Evolutionary conservation across 2,888 invertebrate species (phyloP).

Genomic region (Pammene aurita): DNA sequence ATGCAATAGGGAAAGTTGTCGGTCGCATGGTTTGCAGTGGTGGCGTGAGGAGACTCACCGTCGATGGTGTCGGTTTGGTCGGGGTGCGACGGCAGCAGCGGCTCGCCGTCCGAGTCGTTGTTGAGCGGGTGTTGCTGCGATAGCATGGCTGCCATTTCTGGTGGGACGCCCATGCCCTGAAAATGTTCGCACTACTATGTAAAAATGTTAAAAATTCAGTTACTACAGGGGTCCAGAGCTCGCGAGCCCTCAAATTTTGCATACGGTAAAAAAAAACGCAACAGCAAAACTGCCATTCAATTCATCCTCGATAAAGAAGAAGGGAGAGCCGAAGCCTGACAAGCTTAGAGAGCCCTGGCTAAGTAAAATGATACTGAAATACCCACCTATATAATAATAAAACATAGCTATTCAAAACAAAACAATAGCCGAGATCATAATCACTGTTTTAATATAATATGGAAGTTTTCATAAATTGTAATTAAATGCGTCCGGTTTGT

Average conservation of each 20-base stretch:
- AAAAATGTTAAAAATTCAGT: neutral
- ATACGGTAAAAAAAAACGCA: too few species aligned
- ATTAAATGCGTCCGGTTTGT: constrained; percentile 20
- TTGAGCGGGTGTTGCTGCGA: constrained; percentile 85
- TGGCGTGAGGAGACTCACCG: constrained; percentile 81
- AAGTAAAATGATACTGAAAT: neutral
- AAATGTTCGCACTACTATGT: constrained; percentile 53
- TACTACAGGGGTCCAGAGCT: too few species aligned
- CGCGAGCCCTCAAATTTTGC: too few species aligned
- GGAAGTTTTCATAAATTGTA: constrained; percentile 11
- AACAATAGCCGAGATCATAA: constrained; percentile 17
- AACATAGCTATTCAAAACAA: neutral
- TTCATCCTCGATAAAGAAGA: too few species aligned
- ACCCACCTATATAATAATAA: constrained; percentile 31
- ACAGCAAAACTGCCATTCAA: too few species aligned
- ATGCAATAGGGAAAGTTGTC: neutral
- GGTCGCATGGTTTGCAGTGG: constrained; percentile 33
- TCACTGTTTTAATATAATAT: constrained; percentile 21
- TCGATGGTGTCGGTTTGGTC: constrained; percentile 89
- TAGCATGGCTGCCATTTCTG: constrained; percentile 85
- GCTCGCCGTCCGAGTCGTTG: constrained; percentile 85
- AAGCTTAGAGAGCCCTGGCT: neutral
- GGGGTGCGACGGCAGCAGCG: constrained; percentile 84
- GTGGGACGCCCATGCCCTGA: constrained; percentile 84
- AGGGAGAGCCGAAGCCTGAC: too few species aligned